phyloP scores from a whole-genome alignment of 2,113 vertebrate species.

The Ranitomeya variabilis region DNA sequence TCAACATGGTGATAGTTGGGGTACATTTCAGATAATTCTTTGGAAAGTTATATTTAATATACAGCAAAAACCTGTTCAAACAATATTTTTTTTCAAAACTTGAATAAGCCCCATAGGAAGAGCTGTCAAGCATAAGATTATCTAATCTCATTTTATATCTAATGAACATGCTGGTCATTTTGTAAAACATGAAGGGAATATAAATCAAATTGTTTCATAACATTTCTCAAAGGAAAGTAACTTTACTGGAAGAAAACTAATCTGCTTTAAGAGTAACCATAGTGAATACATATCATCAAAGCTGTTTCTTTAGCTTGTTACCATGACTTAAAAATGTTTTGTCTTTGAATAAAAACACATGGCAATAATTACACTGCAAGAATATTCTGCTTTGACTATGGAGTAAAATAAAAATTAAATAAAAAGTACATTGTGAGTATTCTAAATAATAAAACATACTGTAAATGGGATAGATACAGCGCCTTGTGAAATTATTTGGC shows the following conservation, averaged over 20 bases:
- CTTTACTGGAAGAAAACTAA: constrained; percentile 41
- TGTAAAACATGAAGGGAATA: constrained; percentile 34
- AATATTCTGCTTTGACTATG: constrained; percentile 14
- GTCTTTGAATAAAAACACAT: constrained; percentile 50
- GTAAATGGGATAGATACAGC: no score
- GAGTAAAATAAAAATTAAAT: background rate
- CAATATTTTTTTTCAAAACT: constrained; percentile 27
- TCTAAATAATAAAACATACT: background rate
- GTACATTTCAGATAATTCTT: constrained; percentile 25
- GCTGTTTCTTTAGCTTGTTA: constrained; percentile 41
- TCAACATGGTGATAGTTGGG: constrained; percentile 5
- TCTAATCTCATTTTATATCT: constrained; percentile 46
- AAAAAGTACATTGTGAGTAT: background rate
- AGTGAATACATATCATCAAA: constrained; percentile 53
- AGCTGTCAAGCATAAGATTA: constrained; percentile 36
- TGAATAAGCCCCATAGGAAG: constrained; percentile 15
- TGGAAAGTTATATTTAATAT: constrained; percentile 16
- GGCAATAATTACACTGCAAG: constrained; percentile 26
- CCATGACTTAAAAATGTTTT: constrained; percentile 56
- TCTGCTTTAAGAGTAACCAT: constrained; percentile 47
- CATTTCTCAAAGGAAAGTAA: constrained; percentile 48
- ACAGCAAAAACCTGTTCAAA: constrained; percentile 2
- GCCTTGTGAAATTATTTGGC: no score
- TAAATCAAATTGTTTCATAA: constrained; percentile 48
- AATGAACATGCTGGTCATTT: constrained; percentile 41